phyloP scores from a whole-genome alignment of 2,888 invertebrate genomes.

The Torymus texanus region DNA sequence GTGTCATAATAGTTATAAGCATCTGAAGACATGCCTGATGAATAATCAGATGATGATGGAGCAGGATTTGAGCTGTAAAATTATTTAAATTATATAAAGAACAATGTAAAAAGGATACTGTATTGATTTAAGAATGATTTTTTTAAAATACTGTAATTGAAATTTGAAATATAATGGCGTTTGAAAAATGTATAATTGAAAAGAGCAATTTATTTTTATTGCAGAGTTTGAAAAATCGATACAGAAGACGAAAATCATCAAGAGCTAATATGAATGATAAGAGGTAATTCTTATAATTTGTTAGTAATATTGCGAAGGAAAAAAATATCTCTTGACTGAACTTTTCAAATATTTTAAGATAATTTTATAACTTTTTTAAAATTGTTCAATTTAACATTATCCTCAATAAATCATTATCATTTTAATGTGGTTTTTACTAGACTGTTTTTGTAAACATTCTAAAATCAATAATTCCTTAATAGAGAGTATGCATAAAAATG shows the following conservation, averaged over 20 bases:
- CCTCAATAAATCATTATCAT: no score
- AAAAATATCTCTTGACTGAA: conserved; percentile 13
- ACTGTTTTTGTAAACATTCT: conserved; percentile 19
- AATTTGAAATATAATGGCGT: conserved; percentile 3
- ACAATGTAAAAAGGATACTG: conserved; percentile 34
- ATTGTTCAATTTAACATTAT: no score
- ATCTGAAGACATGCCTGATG: conserved; percentile 70
- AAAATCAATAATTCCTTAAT: conserved; percentile 22
- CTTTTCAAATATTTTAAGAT: background rate
- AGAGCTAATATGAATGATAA: no score
- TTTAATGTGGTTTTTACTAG: no score
- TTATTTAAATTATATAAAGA: conserved; percentile 41
- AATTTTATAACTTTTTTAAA: no score
- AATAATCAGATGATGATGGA: conserved; percentile 76
- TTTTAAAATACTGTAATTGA: conserved; percentile 26
- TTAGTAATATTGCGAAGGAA: no score
- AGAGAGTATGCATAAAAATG: conserved; percentile 14
- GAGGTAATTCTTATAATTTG: no score
- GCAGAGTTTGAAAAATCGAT: no score
- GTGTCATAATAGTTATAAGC: conserved; percentile 85
- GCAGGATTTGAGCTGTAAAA: conserved; percentile 75
- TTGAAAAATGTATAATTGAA: conserved; percentile 2
- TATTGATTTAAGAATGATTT: conserved; percentile 41
- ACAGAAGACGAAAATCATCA: background rate
- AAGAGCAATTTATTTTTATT: no score